phyloP scores from a whole-genome alignment of 2,888 invertebrate species.

The Erannis defoliaria region DNA sequence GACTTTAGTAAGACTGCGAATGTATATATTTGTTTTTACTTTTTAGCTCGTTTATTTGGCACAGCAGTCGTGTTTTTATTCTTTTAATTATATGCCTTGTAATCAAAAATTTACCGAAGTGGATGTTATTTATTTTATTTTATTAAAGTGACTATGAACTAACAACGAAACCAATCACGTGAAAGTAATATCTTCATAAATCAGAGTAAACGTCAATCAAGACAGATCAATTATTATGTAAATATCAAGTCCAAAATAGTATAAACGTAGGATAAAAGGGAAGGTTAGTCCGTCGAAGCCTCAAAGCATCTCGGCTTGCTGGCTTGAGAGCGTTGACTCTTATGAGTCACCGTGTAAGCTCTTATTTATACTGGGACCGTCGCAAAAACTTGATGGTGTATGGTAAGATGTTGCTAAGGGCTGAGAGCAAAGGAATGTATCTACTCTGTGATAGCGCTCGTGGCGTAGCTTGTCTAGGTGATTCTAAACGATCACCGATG shows the following conservation, averaged over 20 bases:
- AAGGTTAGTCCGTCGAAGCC: constrained; percentile 41
- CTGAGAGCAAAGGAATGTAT: constrained; percentile 3
- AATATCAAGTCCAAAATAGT: constrained; percentile 6
- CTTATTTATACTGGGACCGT: background rate
- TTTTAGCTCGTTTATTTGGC: no score
- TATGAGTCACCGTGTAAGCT: constrained; percentile 66
- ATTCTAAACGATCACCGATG: no score
- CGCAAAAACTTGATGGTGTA: constrained; percentile 62
- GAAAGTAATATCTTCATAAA: constrained; percentile 9
- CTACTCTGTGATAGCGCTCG: background rate
- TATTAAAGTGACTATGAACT: no score
- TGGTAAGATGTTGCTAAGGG: constrained; percentile 28
- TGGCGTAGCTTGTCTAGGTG: background rate
- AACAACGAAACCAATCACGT: no score
- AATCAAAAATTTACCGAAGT: no score
- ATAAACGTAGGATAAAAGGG: constrained; percentile 9
- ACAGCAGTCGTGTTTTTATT: no score
- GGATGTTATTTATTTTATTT: no score
- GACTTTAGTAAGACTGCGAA: no score
- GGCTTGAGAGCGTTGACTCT: constrained; percentile 66
- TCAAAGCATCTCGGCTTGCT: constrained; percentile 48
- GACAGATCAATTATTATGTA: constrained; percentile 23
- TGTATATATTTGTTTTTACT: no score
- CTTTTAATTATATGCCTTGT: no score
- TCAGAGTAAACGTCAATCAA: constrained; percentile 37